Evolutionary conservation across 1,140 invertebrate species (phyloP).

Genomic region (Microvelia longipes): DNA sequence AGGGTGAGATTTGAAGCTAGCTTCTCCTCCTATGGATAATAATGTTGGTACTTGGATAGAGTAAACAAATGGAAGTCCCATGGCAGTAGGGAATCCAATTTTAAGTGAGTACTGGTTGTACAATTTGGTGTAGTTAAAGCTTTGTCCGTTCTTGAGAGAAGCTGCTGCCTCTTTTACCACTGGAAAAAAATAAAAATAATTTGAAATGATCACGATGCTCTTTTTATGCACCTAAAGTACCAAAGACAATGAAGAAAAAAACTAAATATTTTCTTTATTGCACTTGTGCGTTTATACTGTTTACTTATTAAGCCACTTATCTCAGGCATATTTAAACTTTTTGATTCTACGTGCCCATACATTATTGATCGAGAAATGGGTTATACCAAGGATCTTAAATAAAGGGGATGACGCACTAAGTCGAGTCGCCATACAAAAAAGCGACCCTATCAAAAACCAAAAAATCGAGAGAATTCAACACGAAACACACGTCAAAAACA

Average conservation of each 20-base stretch:
- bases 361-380: no score
- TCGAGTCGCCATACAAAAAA: no score
- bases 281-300: no score
- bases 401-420: no score
- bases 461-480: no score
- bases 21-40: slow-evolving; percentile 30
- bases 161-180: slow-evolving; percentile 26
- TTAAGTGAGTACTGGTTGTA: slow-evolving; percentile 34
- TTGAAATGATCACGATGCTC: background rate
- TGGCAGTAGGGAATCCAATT: slow-evolving; percentile 44
- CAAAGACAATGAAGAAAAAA: background rate
- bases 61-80: slow-evolving; percentile 46
- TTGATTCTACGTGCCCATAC: no score
- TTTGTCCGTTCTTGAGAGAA: slow-evolving; percentile 29
- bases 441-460: no score
- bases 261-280: background rate
- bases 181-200: slow-evolving; percentile 15
- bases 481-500: no score
- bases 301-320: no score
- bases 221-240: background rate
- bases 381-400: no score
- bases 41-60: slow-evolving; percentile 37
- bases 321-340: no score
- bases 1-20: slow-evolving; percentile 29
- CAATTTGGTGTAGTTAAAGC: slow-evolving; percentile 36